Evolutionary conservation across 2,797 vertebrate genomes (phyloP), one percentile per base, ranked within the genome.

Genomic region (Petrocephalus schoutedeni): DNA sequence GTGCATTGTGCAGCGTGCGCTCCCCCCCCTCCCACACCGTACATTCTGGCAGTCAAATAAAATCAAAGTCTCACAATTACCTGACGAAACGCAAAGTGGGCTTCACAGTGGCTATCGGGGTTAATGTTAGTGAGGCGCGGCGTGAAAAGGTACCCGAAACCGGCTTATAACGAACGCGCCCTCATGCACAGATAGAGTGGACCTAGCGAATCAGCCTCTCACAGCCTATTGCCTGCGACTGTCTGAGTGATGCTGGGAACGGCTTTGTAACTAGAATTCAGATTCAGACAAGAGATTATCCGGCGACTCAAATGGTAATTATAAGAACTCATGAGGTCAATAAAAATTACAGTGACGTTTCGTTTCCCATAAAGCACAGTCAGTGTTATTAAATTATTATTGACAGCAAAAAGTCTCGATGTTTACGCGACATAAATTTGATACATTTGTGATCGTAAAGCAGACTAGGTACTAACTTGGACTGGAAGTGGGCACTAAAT

Each of bases 21-120:
- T 88, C 89, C 89, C 89, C 90, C 64, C 87, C 49, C 88, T 59
- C 88, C 94, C 96, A 96, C 94, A 88, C 92, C 88, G 89, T 94
- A 96, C 94, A 88, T 89, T 92, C 93, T 88, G 91, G 89, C 91
- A 92, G 90, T 92, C 93, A 92, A 93, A 94, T 90, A 94, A 93
- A 93, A 93, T 92, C 90, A 45, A 95, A 96, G 94, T 92, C 92
- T 92, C 93, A 90, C 94, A 92, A 95, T 97, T 97, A 97, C 96
- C 96, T 96, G 96, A 95, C 96, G 95, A 95, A 89, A 95, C 91
- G 91, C 93, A 93, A 93, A 92, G 89, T 91, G 89, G 90, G 93
- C 88, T 93, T 93, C 93, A 94, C 90, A 94, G 95, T 96, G 90
- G 93, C 89, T 93, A 92, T 92, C 88, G 93, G 92, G 91, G 93